Evolutionary conservation across 2,113 vertebrate species (phyloP).

Genomic region (Sinosuthora webbiana): DNA sequence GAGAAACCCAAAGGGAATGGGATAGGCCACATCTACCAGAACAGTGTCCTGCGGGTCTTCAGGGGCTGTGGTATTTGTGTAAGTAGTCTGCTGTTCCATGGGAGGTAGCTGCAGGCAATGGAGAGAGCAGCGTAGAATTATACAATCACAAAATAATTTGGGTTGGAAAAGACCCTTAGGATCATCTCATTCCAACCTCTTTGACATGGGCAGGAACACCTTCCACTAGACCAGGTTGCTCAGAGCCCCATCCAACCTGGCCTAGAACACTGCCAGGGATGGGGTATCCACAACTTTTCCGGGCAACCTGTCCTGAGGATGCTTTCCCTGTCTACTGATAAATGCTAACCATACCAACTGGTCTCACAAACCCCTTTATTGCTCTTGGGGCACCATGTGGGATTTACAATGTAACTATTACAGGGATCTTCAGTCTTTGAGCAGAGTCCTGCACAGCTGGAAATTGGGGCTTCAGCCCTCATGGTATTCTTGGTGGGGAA

Average conservation of each 20-base stretch:
- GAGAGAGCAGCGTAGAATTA: not conserved
- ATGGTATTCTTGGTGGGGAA: rapidly evolving
- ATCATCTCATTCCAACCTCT: not conserved
- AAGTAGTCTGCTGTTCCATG: not conserved
- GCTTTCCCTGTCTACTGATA: not conserved
- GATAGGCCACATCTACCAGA: not conserved
- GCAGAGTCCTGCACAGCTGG: not conserved
- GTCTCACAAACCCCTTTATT: not conserved
- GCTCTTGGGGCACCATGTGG: not conserved
- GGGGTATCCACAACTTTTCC: not conserved
- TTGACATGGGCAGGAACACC: not conserved
- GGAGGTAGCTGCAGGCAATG: not conserved
- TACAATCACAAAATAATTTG: not conserved
- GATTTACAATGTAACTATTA: not conserved
- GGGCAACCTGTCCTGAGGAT: not conserved
- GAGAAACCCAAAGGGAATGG: not conserved
- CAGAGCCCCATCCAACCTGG: not conserved
- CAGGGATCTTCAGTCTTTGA: not conserved
- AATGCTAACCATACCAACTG: rapidly evolving
- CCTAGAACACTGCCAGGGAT: not conserved
- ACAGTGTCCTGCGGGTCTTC: not conserved
- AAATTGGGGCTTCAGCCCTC: not conserved
- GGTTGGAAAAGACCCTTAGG: not conserved
- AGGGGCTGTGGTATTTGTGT: not conserved
- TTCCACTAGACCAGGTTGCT: not conserved